Conservation (phyloP, 2,113 vertebrate species). For the Platycercus adscitus region DNA sequence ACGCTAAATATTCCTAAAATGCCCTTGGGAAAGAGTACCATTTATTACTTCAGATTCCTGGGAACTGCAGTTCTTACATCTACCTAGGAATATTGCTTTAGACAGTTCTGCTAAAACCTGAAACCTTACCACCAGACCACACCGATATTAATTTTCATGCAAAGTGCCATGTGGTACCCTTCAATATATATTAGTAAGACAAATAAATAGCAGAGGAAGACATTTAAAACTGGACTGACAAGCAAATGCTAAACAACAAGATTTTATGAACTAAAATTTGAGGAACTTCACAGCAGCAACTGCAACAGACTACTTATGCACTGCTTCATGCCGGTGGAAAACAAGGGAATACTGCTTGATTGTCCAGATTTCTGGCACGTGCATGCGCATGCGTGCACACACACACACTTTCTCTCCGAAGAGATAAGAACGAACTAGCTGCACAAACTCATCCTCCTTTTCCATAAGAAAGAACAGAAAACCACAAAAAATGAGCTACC, state of each 20-base stretch:
- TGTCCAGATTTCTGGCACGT: background rate
- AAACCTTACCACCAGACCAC: background rate
- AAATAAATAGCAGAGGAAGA: slow-evolving; percentile 6
- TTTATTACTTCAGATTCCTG: background rate
- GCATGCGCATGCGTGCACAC: background rate
- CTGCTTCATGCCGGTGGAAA: background rate
- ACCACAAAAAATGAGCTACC: background rate
- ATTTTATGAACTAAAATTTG: background rate
- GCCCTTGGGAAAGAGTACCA: slow-evolving; percentile 25
- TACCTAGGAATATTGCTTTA: background rate
- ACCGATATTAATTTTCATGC: background rate
- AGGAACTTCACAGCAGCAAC: slow-evolving; percentile 14
- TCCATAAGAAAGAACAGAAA: background rate
- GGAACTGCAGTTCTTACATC: background rate
- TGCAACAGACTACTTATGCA: background rate
- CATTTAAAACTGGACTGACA: background rate
- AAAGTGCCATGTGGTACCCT: background rate
- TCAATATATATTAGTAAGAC: background rate
- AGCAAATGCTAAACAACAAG: background rate
- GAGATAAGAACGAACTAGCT: background rate
- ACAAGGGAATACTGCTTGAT: background rate
- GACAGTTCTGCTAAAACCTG: background rate
- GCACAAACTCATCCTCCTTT: background rate
- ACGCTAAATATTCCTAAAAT: slow-evolving; percentile 47
- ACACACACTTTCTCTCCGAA: background rate